Conservation (phyloP, 2,113 vertebrate genomes). For the Paracanthobrama guichenoti region DNA sequence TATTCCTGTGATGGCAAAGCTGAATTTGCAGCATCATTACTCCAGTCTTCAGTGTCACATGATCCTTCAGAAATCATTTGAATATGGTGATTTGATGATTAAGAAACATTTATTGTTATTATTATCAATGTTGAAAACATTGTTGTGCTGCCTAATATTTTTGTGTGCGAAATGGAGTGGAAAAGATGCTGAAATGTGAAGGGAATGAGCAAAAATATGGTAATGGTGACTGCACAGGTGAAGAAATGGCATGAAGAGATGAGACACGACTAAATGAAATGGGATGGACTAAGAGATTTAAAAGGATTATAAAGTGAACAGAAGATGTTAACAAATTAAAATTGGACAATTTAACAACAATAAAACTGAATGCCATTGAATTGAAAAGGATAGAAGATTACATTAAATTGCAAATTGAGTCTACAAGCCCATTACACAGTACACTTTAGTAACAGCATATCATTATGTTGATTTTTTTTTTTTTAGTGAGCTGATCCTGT, state of each 20-base stretch:
- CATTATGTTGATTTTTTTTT: slow-evolving; percentile 8
- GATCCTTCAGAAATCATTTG: not conserved
- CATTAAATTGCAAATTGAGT: not conserved
- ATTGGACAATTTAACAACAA: not conserved
- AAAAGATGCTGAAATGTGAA: too few species aligned
- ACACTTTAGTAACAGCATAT: not conserved
- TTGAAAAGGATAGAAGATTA: too few species aligned
- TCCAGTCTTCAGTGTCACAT: not conserved
- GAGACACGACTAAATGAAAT: not conserved
- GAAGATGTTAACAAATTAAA: too few species aligned
- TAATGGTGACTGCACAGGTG: not conserved
- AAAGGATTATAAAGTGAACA: not conserved
- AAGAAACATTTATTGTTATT: not conserved
- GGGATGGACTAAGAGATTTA: not conserved
- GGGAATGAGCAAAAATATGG: not conserved
- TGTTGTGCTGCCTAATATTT: not conserved
- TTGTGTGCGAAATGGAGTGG: not conserved
- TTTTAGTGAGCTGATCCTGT: slow-evolving; percentile 89
- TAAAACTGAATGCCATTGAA: too few species aligned
- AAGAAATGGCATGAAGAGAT: not conserved
- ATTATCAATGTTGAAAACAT: not conserved
- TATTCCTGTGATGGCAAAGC: not conserved
- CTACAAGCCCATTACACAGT: not conserved
- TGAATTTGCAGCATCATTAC: not conserved
- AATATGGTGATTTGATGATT: too few species aligned